These are phyloP conservation scores for Agelaius tricolor DNA, from an alignment of 2,113 vertebrate species.

Conservation along the genomic window DNA sequence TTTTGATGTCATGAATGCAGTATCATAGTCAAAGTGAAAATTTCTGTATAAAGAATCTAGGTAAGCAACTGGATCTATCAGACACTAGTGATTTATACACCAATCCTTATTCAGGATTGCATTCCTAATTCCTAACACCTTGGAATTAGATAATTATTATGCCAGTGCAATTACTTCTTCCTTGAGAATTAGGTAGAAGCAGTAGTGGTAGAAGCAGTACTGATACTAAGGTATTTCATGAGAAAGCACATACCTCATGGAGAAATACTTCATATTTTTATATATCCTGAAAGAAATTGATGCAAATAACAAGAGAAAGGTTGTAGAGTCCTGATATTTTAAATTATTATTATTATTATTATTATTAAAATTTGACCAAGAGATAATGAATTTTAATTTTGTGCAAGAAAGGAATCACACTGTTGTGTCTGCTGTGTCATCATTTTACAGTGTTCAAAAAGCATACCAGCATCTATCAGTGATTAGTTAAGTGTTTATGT, in stretches of 20 bases:
- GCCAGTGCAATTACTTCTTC: constrained; percentile 42
- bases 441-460: neutral
- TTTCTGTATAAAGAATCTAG: constrained; percentile 17
- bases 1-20: constrained; percentile 45
- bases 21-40: constrained; percentile 41
- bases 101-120: constrained; percentile 26
- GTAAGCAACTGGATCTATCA: constrained; percentile 12
- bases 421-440: neutral
- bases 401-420: neutral
- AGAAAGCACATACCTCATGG: neutral
- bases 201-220: constrained; percentile 26
- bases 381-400: neutral
- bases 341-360: no score
- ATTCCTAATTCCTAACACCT: constrained; percentile 35
- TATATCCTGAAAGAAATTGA: neutral
- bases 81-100: constrained; percentile 26
- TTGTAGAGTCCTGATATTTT: neutral
- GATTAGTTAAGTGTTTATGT: neutral
- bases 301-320: neutral
- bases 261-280: neutral
- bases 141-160: constrained; percentile 42
- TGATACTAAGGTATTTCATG: constrained; percentile 16
- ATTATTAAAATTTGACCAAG: neutral
- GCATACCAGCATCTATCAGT: neutral
- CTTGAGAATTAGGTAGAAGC: constrained; percentile 12